These are phyloP conservation scores for Thunnus albacares DNA, from an alignment of 2,797 vertebrate genomes.

Conservation along the genomic window DNA sequence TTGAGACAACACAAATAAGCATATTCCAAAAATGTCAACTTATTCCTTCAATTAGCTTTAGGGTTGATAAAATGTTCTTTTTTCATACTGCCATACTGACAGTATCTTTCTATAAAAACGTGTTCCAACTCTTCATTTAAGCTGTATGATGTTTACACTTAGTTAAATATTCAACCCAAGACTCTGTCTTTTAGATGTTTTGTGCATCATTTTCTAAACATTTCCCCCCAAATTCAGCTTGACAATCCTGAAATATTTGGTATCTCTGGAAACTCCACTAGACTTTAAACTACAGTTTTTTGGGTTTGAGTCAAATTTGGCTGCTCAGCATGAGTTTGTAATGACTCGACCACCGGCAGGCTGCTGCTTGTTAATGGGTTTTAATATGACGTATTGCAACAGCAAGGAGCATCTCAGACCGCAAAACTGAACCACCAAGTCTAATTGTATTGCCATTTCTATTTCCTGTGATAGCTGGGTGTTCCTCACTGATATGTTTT, in stretches of 20 bases:
- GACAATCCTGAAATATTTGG: not conserved
- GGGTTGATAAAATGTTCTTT: not conserved
- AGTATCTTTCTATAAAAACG: not conserved
- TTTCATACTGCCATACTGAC: no score
- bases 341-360: conserved; percentile 30
- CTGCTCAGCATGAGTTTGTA: conserved; percentile 43
- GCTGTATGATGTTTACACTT: not conserved
- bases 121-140: not conserved
- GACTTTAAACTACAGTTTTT: conserved; percentile 26
- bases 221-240: not conserved
- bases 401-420: conserved; percentile 29
- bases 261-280: not conserved
- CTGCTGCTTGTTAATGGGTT: conserved; percentile 40
- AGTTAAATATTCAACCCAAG: not conserved
- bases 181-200: not conserved
- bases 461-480: conserved; percentile 29
- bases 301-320: conserved; percentile 30
- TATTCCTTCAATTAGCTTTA: not conserved
- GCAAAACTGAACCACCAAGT: conserved; percentile 33
- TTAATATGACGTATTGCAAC: conserved; percentile 39
- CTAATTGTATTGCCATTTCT: conserved; percentile 38
- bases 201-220: conserved; percentile 2
- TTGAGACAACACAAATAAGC: no score
- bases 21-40: not conserved
- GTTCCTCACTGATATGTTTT: conserved; percentile 5